Conservation (phyloP, 2,797 vertebrate genomes). For the Aulostomus chinensis region DNA sequence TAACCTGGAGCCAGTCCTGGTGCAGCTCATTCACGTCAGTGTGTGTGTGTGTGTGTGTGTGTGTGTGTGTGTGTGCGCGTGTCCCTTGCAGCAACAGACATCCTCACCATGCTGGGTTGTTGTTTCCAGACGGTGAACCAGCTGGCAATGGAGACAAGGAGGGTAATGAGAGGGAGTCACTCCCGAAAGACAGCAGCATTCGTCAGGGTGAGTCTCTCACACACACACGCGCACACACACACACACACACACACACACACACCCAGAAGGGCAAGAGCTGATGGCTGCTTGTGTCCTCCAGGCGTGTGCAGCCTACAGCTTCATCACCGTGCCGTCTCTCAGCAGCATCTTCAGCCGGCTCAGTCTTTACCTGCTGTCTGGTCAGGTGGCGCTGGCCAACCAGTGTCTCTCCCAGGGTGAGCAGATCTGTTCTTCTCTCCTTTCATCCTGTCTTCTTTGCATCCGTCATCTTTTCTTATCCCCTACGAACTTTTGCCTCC, state of each 20-base stretch:
- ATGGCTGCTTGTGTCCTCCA: slow-evolving; percentile 44
- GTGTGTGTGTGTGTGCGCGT: neutral
- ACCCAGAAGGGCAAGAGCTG: neutral
- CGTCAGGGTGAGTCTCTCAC: slow-evolving; percentile 89
- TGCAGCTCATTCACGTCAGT: slow-evolving; percentile 95
- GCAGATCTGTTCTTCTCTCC: slow-evolving; percentile 12
- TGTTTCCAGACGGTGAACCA: slow-evolving; percentile 89
- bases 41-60: neutral
- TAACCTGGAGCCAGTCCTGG: slow-evolving; percentile 93
- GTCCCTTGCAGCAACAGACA: slow-evolving; percentile 28
- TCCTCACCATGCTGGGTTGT: neutral
- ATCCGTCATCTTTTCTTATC: no score
- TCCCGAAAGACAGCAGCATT: slow-evolving; percentile 96
- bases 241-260: neutral
- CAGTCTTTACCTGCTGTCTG: slow-evolving; percentile 92
- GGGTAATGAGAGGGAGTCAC: slow-evolving; percentile 94
- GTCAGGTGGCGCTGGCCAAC: slow-evolving; percentile 95
- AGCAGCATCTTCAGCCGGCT: slow-evolving; percentile 91
- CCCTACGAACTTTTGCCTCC: no score
- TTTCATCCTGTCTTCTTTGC: no score
- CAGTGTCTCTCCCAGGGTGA: slow-evolving; percentile 98
- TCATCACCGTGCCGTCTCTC: slow-evolving; percentile 97
- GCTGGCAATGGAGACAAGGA: slow-evolving; percentile 94
- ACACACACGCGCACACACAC: neutral
- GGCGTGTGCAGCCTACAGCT: slow-evolving; percentile 98